Conservation (phyloP, 2,797 vertebrate genomes). For the Phoeniculus purpureus region DNA sequence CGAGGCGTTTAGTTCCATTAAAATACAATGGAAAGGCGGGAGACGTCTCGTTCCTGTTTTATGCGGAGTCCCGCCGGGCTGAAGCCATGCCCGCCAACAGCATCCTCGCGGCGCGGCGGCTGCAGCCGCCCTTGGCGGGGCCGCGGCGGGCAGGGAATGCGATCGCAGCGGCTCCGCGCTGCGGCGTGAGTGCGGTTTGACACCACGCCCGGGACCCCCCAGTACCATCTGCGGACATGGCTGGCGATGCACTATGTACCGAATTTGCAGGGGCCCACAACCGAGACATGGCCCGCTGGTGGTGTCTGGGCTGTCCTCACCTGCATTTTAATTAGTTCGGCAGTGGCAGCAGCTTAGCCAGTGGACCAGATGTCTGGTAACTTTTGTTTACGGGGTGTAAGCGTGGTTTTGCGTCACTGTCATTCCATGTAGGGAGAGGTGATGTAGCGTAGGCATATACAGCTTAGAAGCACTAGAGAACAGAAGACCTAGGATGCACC, state of each 20-base stretch:
- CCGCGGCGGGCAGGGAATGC: background rate
- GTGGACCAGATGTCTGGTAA: rapidly evolving
- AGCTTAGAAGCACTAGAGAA: background rate
- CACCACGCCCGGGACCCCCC: no score
- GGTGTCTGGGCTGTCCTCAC: rapidly evolving
- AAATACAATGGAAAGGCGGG: rapidly evolving
- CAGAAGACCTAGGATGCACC: rapidly evolving
- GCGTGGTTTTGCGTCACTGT: rapidly evolving
- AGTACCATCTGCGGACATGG: rapidly evolving
- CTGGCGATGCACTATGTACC: rapidly evolving
- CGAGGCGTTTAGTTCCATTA: background rate
- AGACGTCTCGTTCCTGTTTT: background rate
- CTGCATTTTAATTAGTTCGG: rapidly evolving
- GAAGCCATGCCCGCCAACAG: background rate
- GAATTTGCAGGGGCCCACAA: rapidly evolving
- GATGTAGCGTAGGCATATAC: rapidly evolving
- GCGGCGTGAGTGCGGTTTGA: background rate
- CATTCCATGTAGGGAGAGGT: rapidly evolving
- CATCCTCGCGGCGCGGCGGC: background rate
- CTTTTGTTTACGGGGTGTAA: rapidly evolving
- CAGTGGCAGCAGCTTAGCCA: rapidly evolving
- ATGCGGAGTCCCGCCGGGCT: no score
- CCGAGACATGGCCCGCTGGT: rapidly evolving
- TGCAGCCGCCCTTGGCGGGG: background rate
- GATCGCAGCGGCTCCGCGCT: background rate